Conservation (phyloP, 2,113 vertebrate genomes). For the Azemiops feae region DNA sequence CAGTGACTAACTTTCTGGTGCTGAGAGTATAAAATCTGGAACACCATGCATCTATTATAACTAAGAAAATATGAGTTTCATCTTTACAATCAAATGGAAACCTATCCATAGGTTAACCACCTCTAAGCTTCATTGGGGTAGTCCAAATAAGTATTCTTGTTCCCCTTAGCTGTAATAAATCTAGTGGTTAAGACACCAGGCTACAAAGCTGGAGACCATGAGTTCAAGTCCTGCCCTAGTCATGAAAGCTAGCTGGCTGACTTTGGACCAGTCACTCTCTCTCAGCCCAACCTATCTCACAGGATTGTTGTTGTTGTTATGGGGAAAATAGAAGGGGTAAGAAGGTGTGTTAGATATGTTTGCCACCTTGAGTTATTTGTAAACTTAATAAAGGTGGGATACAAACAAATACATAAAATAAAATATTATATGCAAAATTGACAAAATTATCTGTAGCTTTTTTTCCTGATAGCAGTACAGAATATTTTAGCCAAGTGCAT, state of each 20-base stretch:
- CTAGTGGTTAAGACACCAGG: not conserved
- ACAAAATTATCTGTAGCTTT: not conserved
- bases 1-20: not conserved
- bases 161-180: not conserved
- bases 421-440: not conserved
- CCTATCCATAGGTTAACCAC: not conserved
- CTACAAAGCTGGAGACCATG: not conserved
- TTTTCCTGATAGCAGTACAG: too few species aligned
- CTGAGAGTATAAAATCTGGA: not conserved
- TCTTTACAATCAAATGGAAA: not conserved
- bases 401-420: not conserved
- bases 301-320: not conserved
- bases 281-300: not conserved
- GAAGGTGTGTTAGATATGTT: not conserved
- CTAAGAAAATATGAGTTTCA: not conserved
- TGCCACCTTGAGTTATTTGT: not conserved
- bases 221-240: not conserved
- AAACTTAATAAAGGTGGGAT: not conserved
- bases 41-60: not conserved
- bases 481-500: not conserved
- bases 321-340: not conserved
- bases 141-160: not conserved
- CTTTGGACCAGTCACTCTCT: not conserved
- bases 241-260: not conserved
- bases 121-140: not conserved